These are phyloP conservation scores for Sinelater perroti DNA, from an alignment of 2,888 invertebrate genomes.

Conservation along the genomic window DNA sequence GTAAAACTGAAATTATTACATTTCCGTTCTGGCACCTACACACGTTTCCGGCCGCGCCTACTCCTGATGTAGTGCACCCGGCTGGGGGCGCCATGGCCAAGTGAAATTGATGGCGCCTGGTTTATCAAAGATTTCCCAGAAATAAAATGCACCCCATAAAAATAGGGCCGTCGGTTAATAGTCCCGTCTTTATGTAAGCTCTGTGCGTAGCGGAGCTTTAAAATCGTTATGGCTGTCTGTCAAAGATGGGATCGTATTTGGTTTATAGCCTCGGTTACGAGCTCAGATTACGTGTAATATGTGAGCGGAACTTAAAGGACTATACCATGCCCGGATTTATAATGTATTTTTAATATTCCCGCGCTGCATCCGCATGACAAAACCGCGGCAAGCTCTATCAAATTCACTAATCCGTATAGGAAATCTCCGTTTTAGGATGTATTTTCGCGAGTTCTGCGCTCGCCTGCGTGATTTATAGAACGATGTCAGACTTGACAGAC, in stretches of 20 bases:
- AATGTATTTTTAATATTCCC: slow-evolving; percentile 28
- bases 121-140: slow-evolving; percentile 53
- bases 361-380: slow-evolving; percentile 3
- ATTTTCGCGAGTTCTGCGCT: neutral
- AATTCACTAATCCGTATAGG: slow-evolving; percentile 1
- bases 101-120: slow-evolving; percentile 52
- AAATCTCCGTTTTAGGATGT: neutral
- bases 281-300: slow-evolving; percentile 44
- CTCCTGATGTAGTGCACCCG: slow-evolving; percentile 35
- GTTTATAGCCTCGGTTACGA: slow-evolving; percentile 44
- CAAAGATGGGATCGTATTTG: slow-evolving; percentile 42
- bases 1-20: slow-evolving; percentile 37
- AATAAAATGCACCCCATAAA: slow-evolving; percentile 54
- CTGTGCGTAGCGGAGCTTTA: slow-evolving; percentile 50
- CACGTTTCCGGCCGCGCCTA: slow-evolving; percentile 36
- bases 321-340: slow-evolving; percentile 14
- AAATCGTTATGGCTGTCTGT: slow-evolving; percentile 49
- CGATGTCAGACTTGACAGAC: neutral
- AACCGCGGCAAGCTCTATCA: slow-evolving; percentile 10
- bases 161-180: slow-evolving; percentile 53
- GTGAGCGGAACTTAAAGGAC: slow-evolving; percentile 38
- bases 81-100: slow-evolving; percentile 40
- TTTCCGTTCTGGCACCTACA: slow-evolving; percentile 37
- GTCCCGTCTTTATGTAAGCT: slow-evolving; percentile 50
- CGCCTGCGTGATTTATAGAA: neutral